Base-by-base conservation (phyloP, 2,797 vertebrate species). In the Cynopterus sphinx region DNA sequence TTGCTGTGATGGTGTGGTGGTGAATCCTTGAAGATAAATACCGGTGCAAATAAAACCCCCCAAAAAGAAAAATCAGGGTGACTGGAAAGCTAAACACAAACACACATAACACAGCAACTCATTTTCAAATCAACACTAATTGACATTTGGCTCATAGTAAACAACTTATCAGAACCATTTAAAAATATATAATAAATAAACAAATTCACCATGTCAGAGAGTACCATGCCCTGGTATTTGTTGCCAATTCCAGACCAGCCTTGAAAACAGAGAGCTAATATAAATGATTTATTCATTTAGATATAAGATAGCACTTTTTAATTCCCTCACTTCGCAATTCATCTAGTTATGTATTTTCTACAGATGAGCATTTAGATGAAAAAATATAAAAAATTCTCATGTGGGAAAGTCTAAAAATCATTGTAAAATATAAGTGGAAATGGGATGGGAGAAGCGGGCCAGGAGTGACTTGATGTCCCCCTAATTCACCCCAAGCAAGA, bases 261-360 rank as follows among this genome's bases (percentile, higher is more conserved):
- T 83, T 57, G 91, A 91, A 94, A 94, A 85, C 61, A 96, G 94
- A 94, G 83, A 87, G 90, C 93, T 97, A 95, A 96, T 97, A 94
- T 93, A 97, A 97, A 96, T 96, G 91, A 97, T 97, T 97, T 98
- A 97, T 97, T 96, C 86, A 84, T 92, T 96, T 92, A 83, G 89
- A 96, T 96, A 95, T 78, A 96, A 97, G 96, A 96, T 90, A 96
- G 79, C 89, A 91, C 94, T 96, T 97, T 96, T 96, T 97, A 97
- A 96, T 96, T 97, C 95, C 78, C 91, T 95, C 88, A 96, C 82
- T 96, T 97, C 92, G 91, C 96, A 96, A 96, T 94, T 84, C 87
- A 96, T 96, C 96, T 95, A 95, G 95, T 90, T 94, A 91, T 82
- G 36, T 95, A 96, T 97, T 97, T 97, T 74, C 95, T 90, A 97